Base-by-base conservation (phyloP, 2,797 vertebrate species). In the Allobates femoralis region DNA sequence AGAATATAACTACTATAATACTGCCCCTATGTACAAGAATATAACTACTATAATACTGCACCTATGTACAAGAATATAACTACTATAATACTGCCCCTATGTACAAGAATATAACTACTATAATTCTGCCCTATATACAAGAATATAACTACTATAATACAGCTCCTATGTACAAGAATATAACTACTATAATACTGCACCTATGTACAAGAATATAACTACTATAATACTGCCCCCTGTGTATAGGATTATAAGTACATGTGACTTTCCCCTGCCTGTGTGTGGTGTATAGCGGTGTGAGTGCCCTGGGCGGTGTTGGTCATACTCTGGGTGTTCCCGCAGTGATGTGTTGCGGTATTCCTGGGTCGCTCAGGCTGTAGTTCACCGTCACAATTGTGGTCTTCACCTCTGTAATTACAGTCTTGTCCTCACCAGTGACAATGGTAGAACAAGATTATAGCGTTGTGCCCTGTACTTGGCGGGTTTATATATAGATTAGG, bases 1-100 rank as follows among this genome's bases (percentile, higher is more conserved):
- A 69, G 67, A 69, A 69, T 37, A 69, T 21, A 69, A 69, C 67
- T 41, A n/a, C 67, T 71, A 71, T 71, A 71, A 71, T 71, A 71
- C 34, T 71, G 34, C 16, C 67, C n/a, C 67, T 71, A 23, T 71
- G 18, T 71, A 69, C 67, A 69, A 69, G 67, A 69, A 69, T 37
- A 69, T 21, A 69, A 69, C 67, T 69, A 23, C 67, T 37, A 69
- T 69, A 69, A 67, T 69, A 69, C 32, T 66, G 62, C 62, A 1
- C 16, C 58, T 18, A 23, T 23, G n/a, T 62, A 62, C 2, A 62
- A 26, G n/a, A 62, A 62, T 62, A 62, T 30, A 71, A 71, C 67
- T 41, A n/a, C 67, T 71, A 71, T 37, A 71, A 71, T 71, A 64
- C 62, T 28, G 58, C 58, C 56, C 58, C 58, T 58, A 58, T 58